Evolutionary conservation across 1,140 invertebrate genomes (phyloP).

Genomic region (Nasonia vitripennis): DNA sequence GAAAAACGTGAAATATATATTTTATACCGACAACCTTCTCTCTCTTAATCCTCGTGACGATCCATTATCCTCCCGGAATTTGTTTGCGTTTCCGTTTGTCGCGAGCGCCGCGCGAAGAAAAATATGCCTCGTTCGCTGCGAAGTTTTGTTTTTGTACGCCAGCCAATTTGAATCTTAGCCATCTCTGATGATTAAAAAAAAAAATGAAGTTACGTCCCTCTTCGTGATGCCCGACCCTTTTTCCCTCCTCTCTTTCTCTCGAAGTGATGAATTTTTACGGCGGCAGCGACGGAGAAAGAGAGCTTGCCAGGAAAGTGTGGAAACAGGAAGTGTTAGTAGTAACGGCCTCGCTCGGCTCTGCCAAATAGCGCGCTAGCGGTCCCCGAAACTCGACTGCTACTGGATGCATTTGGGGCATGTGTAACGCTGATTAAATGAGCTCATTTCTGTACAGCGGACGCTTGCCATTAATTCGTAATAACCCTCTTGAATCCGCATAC

Average conservation of each 20-base stretch:
- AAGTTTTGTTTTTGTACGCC: constrained; percentile 31
- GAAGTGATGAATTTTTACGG: constrained; percentile 36
- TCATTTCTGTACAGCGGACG: background rate
- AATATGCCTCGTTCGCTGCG: background rate
- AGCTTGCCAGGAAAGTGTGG: constrained; percentile 40
- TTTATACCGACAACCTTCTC: background rate
- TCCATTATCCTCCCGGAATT: background rate
- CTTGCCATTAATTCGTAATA: constrained; percentile 27
- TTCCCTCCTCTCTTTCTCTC: background rate
- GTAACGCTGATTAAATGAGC: constrained; percentile 26
- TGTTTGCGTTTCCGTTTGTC: constrained; percentile 22
- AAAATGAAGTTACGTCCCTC: constrained; percentile 15
- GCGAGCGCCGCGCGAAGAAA: background rate
- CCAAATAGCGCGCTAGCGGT: constrained; percentile 25
- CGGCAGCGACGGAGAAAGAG: background rate
- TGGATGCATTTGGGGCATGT: constrained; percentile 26
- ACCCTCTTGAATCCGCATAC: background rate
- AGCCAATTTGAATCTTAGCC: constrained; percentile 14
- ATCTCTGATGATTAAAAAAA: constrained; percentile 35
- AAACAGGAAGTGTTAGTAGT: constrained; percentile 46
- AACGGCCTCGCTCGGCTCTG: constrained; percentile 22
- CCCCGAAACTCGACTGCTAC: background rate
- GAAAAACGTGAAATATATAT: background rate
- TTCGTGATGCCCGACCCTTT: background rate
- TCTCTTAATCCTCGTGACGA: background rate